These are phyloP conservation scores for Thalassophryne amazonica DNA, from an alignment of 2,797 vertebrate genomes.

Conservation along the genomic window DNA sequence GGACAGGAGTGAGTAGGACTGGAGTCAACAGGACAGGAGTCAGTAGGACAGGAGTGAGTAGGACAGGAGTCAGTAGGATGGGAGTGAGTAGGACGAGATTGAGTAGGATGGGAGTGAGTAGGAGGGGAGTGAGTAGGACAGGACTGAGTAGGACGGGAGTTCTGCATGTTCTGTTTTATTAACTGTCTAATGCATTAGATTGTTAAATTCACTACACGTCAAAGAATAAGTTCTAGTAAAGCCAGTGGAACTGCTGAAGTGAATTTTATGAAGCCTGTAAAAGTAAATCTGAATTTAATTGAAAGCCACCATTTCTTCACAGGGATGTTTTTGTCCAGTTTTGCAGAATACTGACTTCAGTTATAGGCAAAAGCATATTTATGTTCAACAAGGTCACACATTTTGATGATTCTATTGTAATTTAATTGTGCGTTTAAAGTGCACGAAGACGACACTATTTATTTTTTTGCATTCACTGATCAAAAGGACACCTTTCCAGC, in stretches of 20 bases:
- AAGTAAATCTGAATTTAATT: constrained; percentile 26
- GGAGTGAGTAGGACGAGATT: constrained; percentile 2
- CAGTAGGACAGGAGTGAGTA: no score
- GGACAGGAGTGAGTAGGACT: no score
- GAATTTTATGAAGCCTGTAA: constrained; percentile 30
- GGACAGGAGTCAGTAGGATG: constrained; percentile 9
- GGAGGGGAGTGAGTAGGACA: constrained; percentile 3
- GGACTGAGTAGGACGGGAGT: not conserved
- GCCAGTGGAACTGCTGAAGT: constrained; percentile 29
- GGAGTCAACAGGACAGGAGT: no score
- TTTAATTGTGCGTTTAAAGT: no score
- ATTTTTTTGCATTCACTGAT: no score
- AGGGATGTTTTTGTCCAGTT: constrained; percentile 3
- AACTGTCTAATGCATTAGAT: constrained; percentile 9
- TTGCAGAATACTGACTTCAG: constrained; percentile 5
- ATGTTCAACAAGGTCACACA: not conserved
- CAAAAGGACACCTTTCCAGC: no score
- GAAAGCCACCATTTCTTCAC: constrained; percentile 33
- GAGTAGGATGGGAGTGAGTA: constrained; percentile 11
- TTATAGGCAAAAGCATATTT: constrained; percentile 1
- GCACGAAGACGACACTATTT: no score
- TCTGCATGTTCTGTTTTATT: not conserved
- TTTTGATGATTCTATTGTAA: no score
- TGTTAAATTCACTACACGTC: constrained; percentile 18
- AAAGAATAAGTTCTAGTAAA: constrained; percentile 33